phyloP scores from a whole-genome alignment of 2,113 vertebrate genomes.

The Odontesthes bonariensis region DNA sequence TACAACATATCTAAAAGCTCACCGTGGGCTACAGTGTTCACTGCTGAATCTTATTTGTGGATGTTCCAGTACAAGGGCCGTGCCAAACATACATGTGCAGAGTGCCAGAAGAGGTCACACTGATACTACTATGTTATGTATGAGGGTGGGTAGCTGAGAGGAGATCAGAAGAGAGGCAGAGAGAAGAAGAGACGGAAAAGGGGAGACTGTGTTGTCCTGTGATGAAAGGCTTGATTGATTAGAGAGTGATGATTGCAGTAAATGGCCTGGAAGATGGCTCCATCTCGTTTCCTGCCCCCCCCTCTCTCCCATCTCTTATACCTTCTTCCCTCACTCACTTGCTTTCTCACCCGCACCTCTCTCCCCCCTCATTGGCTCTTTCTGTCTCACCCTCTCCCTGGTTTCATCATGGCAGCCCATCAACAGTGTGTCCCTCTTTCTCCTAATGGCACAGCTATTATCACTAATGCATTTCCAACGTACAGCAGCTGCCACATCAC shows the following conservation, averaged over 20 bases:
- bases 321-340: constrained; percentile 62
- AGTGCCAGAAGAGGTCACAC: constrained; percentile 33
- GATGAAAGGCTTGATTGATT: constrained; percentile 87
- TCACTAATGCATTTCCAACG: constrained; percentile 91
- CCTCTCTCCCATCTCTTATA: constrained; percentile 64
- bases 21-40: not conserved
- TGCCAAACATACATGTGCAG: constrained; percentile 28
- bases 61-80: constrained; percentile 1
- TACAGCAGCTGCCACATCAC: constrained; percentile 87
- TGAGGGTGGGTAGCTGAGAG: constrained; percentile 58
- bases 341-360: constrained; percentile 57
- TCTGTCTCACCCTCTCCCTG: constrained; percentile 58
- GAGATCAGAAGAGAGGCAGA: constrained; percentile 40
- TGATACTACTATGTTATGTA: constrained; percentile 51
- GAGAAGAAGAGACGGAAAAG: constrained; percentile 45
- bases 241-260: constrained; percentile 87
- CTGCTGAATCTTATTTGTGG: constrained; percentile 2
- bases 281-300: constrained; percentile 74
- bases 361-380: constrained; percentile 30
- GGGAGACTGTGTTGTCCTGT: constrained; percentile 77
- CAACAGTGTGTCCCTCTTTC: constrained; percentile 83
- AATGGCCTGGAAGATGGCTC: constrained; percentile 87
- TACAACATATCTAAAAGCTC: not conserved
- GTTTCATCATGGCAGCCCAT: constrained; percentile 89
- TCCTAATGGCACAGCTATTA: constrained; percentile 92